Conservation (phyloP, 2,113 vertebrate genomes). For the Sakesphorus luctuosus region DNA sequence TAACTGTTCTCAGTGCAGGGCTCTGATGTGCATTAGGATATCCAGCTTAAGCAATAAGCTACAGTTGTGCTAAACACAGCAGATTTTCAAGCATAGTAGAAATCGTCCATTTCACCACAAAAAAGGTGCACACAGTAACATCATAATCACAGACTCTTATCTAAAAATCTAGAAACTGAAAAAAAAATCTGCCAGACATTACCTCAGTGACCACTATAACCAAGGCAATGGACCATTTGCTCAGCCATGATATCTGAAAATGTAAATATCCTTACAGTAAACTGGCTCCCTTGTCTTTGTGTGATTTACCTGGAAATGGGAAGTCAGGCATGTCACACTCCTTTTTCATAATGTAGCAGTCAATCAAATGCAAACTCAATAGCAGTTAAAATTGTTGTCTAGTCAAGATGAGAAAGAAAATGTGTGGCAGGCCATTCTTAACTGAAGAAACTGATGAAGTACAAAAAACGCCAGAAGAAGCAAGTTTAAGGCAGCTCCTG, state of each 20-base stretch:
- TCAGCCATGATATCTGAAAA: conserved; percentile 14
- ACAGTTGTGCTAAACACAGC: not conserved
- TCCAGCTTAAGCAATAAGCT: not conserved
- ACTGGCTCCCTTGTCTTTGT: not conserved
- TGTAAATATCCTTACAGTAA: not conserved
- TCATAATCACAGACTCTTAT: conserved; percentile 3
- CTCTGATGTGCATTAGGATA: not conserved
- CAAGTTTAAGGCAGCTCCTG: not conserved
- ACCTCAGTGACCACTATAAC: conserved; percentile 29
- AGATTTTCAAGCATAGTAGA: not conserved
- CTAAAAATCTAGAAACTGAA: not conserved
- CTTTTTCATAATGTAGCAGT: not conserved
- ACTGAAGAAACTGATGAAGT: not conserved
- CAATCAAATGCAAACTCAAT: conserved; percentile 11
- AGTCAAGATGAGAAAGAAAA: not conserved
- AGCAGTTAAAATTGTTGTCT: not conserved
- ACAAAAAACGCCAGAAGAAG: not conserved
- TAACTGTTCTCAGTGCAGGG: not conserved
- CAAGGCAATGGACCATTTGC: conserved; percentile 27
- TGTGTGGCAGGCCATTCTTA: not conserved
- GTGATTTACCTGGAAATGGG: not conserved
- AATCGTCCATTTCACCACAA: not conserved
- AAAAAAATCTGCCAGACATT: not conserved
- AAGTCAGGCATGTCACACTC: not conserved
- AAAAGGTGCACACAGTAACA: not conserved